Evolutionary conservation across 2,888 invertebrate genomes (phyloP), one percentile per base, ranked within the genome.

Genomic region (Spodoptera picta): DNA sequence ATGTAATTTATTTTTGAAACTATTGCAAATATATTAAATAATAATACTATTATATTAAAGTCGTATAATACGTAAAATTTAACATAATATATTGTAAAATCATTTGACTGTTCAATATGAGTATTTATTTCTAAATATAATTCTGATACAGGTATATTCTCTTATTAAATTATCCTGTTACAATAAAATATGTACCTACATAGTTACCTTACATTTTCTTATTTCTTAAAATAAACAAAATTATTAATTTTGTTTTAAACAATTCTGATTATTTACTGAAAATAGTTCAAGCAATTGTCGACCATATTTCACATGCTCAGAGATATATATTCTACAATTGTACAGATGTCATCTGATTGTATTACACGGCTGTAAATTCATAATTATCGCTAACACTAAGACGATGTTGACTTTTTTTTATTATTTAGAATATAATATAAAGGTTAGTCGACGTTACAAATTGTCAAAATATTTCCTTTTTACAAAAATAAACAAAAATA

Each of bases 361-460:
- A 68, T 58, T 67, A 74, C 48, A 53, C 46, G 60, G 45, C 23
- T 62, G 43, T 67, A 63, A 66, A 73, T 66, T 58, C 19, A 65
- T 69, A 7, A 36, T 9, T 36, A 73, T 70, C 58, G 61, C 52
- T 60, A 60, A 45, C 3, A 14, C 14, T 14, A 56, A 36, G 2
- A 36, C 6, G 9, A 36, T 9, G 58, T 60, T 24, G 55, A 60
- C 56, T 64, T 75, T 53, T 62, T 71, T 73, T 66, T 74, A 63
- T 77, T 78, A 78, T 76, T 66, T 72, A 47, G 44, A 50, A 60
- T 31, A 60, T 74, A 69, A 65, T 67, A 60, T n/a, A 19, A 63
- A 62, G 46, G 31, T 50, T 23, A 61, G 75, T 49, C 57, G 65
- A 59, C 49, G 42, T 62, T 58, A 12, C 3, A 45, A 57, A 71